Conservation (phyloP, 2,797 vertebrate genomes). For the Apogon hyalosoma region DNA sequence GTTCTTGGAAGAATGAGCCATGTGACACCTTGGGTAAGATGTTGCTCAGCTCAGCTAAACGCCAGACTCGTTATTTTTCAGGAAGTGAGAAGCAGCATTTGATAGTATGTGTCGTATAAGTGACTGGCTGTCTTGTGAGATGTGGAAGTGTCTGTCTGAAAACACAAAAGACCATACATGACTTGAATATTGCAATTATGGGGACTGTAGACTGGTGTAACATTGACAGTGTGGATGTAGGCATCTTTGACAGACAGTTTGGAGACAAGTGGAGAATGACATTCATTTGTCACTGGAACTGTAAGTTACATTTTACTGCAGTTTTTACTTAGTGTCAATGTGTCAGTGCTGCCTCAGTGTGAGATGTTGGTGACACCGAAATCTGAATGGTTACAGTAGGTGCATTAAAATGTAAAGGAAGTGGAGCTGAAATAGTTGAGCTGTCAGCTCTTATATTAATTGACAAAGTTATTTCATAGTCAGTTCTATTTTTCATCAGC, state of each 20-base stretch:
- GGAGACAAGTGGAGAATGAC: background rate
- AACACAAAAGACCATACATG: background rate
- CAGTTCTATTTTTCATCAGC: no score
- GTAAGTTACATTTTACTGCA: constrained; percentile 7
- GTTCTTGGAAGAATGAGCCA: constrained; percentile 98
- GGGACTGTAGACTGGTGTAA: background rate
- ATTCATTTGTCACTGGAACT: constrained; percentile 7
- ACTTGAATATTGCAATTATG: constrained; percentile 17
- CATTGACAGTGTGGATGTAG: background rate
- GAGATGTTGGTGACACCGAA: no score
- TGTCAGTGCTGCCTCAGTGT: no score
- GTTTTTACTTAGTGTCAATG: background rate
- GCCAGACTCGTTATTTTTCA: background rate
- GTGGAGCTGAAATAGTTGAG: no score
- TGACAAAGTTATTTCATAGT: no score
- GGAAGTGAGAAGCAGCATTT: background rate
- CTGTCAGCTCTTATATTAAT: no score
- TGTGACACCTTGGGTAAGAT: constrained; percentile 94
- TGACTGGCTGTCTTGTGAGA: background rate
- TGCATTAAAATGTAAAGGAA: no score
- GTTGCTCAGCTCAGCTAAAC: background rate
- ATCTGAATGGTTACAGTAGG: no score
- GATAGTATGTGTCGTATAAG: background rate
- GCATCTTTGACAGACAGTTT: constrained; percentile 3
- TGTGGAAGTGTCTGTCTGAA: background rate